Conservation (phyloP, 1,140 invertebrate genomes). For the Diachasmimorpha longicaudata region DNA sequence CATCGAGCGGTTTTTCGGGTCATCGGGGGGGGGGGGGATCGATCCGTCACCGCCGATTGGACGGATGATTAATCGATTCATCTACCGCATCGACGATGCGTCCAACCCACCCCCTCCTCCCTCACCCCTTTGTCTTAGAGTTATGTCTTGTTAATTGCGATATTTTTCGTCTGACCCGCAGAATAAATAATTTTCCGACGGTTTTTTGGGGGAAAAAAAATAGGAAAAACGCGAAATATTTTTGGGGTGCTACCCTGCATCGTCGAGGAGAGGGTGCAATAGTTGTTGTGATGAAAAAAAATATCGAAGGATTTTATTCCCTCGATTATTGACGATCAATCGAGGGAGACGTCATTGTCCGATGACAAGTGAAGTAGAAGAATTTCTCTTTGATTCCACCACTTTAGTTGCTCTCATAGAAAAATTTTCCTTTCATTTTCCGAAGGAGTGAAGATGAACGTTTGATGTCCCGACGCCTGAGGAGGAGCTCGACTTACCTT, state of each 20-base stretch:
- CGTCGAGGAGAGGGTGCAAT: too few species aligned
- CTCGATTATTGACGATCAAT: too few species aligned
- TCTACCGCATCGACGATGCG: neutral
- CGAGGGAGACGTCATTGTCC: neutral
- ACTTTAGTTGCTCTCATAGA: neutral
- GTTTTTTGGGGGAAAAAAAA: too few species aligned
- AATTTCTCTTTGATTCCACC: neutral
- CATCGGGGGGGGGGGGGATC: neutral
- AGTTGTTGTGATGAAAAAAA: too few species aligned
- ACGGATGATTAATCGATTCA: constrained; percentile 10
- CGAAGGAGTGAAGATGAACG: neutral
- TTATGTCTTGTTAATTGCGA: too few species aligned
- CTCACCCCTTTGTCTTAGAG: too few species aligned
- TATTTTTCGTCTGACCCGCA: too few species aligned
- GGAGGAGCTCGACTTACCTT: neutral
- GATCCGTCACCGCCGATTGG: constrained; percentile 2
- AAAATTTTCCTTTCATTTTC: neutral
- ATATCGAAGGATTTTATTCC: too few species aligned
- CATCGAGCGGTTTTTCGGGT: neutral
- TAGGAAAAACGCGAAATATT: too few species aligned
- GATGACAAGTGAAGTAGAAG: neutral
- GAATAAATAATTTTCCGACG: too few species aligned
- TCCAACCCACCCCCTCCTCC: neutral
- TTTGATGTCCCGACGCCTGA: constrained; percentile 1
- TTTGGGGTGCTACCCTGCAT: too few species aligned